A percentile compares a stretch with the other conserved stretches of the same genome.
These are phyloP conservation scores for Neomicropteryx cornuta DNA, from an alignment of 1,140 invertebrate genomes.

Conservation along the genomic window DNA sequence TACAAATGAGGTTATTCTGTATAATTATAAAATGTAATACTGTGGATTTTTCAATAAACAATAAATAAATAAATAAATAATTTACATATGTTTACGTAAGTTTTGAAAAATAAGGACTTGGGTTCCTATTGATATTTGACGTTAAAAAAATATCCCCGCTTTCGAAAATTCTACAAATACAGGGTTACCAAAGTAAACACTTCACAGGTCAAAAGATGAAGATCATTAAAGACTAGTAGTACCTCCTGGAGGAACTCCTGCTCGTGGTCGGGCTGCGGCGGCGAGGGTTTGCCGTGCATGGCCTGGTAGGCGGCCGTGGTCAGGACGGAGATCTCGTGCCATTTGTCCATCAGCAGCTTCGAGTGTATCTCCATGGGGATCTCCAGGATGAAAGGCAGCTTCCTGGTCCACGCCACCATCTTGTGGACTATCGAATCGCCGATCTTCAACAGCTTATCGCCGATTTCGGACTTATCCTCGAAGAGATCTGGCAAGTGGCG, in stretches of 20 bases:
- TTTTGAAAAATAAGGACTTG: too few relatives aligned
- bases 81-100: too few relatives aligned
- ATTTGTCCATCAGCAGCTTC: slow-evolving; percentile 90
- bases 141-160: too few relatives aligned
- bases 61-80: too few relatives aligned
- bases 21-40: too few relatives aligned
- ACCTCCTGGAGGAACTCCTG: slow-evolving; percentile 70
- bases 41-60: too few relatives aligned
- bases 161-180: too few relatives aligned
- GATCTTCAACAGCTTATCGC: slow-evolving; percentile 87
- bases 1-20: too few relatives aligned
- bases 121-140: too few relatives aligned
- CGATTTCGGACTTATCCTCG: slow-evolving; percentile 82
- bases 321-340: slow-evolving; percentile 91
- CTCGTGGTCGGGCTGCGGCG: slow-evolving; percentile 44
- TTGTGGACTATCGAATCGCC: slow-evolving; percentile 94
- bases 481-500: slow-evolving; percentile 83
- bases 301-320: slow-evolving; percentile 90
- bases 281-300: slow-evolving; percentile 60
- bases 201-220: too few relatives aligned
- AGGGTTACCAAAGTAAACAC: too few relatives aligned
- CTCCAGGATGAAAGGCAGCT: slow-evolving; percentile 92
- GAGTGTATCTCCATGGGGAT: slow-evolving; percentile 91
- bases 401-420: slow-evolving; percentile 96
- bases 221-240: too few relatives aligned